Base-by-base conservation (phyloP, 2,888 invertebrate genomes). In the Agrotis exclamationis region DNA sequence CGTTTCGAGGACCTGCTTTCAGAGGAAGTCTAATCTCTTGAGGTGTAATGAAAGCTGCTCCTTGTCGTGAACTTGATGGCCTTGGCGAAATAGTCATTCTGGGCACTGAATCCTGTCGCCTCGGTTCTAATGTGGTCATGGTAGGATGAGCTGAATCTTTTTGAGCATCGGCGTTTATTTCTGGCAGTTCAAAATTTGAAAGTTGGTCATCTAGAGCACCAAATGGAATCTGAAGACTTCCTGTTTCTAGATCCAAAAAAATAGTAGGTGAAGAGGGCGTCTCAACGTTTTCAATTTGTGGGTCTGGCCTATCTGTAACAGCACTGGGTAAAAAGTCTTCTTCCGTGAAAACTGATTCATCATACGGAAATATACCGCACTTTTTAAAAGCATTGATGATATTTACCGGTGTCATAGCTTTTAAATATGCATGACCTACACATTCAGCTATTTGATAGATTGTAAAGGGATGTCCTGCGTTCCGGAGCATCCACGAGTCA, bases 171-270 rank as follows among this genome's bases (percentile, higher is more conserved):
- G n/a, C n/a, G n/a, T n/a, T n/a, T n/a, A n/a, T n/a, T n/a, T n/a
- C n/a, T n/a, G n/a, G n/a, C n/a, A n/a, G n/a, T n/a, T n/a, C n/a
- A n/a, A n/a, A n/a, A 48, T 48, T 48, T 48, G 48, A 9, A 48
- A 48, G 48, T 48, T 48, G 48, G 48, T 48, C 48, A n/a, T 48
- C 9, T n/a, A n/a, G n/a, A 48, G 48, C 48, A 48, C n/a, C n/a
- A 48, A 48, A n/a, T 48, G 48, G 50, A 50, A 50, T 50, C 50
- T 50, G 50, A 50, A 20, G 50, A 50, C 50, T 50, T 48, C 48
- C 48, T 48, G 48, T 48, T 48, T 48, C 50, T 50, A n/a, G 50
- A 50, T 50, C 50, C 50, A 16, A 50, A 50, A 50, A 50, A 50
- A 50, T 20, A 20, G 50, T 50, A 50, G 20, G 20, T 50, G 50